These are phyloP conservation scores for Platysternon megacephalum DNA, from an alignment of 2,113 vertebrate genomes.

Conservation along the genomic window DNA sequence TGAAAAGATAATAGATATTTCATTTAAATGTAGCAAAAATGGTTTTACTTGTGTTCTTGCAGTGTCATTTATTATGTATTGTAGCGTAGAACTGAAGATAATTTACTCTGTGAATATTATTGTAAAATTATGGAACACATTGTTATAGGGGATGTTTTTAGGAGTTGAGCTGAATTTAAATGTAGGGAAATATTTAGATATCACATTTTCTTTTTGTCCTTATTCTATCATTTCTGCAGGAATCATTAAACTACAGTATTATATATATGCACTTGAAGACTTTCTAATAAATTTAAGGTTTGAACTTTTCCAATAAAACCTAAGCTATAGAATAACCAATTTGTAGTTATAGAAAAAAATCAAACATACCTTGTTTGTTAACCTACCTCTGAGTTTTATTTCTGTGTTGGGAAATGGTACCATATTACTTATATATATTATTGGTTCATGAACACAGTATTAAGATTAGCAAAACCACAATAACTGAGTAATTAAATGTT, in stretches of 20 bases:
- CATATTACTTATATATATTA: not conserved
- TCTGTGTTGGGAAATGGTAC: slow-evolving; percentile 12
- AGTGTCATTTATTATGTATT: not conserved
- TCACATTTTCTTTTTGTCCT: not conserved
- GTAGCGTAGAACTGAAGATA: not conserved
- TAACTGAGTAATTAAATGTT: not conserved
- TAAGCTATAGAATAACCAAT: slow-evolving; percentile 25
- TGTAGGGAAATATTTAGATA: not conserved
- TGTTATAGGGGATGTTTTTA: not conserved
- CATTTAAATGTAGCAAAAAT: slow-evolving; percentile 28
- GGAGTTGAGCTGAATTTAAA: slow-evolving; percentile 22
- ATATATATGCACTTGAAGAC: slow-evolving; percentile 25
- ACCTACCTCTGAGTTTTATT: slow-evolving; percentile 38
- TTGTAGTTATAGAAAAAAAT: slow-evolving; percentile 58
- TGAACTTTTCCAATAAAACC: slow-evolving; percentile 51
- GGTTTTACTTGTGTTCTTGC: slow-evolving; percentile 4
- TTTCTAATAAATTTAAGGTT: slow-evolving; percentile 2
- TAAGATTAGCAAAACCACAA: not conserved
- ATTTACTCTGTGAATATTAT: not conserved
- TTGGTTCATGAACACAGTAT: slow-evolving; percentile 13
- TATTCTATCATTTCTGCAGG: not conserved
- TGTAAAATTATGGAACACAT: not conserved
- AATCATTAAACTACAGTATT: slow-evolving; percentile 18
- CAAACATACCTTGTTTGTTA: slow-evolving; percentile 69
- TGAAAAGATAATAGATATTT: not conserved